A percentile compares a stretch with the other conserved stretches of the same genome.
phyloP scores from a whole-genome alignment of 53 echinoderm and acorn worm genomes.

The Mesocentrotus franciscanus region DNA sequence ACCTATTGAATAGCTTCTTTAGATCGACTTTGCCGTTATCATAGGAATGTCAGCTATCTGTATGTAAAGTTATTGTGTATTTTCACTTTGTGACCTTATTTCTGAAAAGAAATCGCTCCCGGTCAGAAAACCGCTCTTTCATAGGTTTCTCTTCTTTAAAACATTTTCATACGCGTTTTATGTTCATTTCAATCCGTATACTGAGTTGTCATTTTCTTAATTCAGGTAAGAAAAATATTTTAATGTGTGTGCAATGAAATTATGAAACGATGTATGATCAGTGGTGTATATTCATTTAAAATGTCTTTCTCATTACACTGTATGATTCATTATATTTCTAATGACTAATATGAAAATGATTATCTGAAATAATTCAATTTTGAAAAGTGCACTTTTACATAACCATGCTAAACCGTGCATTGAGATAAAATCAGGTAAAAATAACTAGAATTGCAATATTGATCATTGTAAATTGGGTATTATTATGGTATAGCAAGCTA shows the following conservation, averaged over 20 bases:
- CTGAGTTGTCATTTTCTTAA: not conserved
- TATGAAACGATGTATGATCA: not conserved
- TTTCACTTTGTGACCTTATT: no score
- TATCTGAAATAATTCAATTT: not conserved
- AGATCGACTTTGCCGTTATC: no score
- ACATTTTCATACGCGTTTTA: not conserved
- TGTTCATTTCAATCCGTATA: not conserved
- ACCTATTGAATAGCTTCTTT: no score
- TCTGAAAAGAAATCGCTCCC: no score
- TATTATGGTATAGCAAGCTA: no score
- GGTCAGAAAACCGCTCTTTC: no score
- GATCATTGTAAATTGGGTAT: no score
- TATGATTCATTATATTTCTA: not conserved
- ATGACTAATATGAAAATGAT: not conserved
- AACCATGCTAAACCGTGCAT: not conserved
- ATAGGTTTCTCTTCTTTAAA: no score
- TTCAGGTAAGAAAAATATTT: not conserved
- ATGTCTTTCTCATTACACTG: not conserved
- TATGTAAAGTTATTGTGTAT: no score
- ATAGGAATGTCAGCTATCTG: no score
- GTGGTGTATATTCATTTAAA: not conserved
- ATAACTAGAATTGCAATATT: not conserved
- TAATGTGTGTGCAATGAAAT: not conserved
- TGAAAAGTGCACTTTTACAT: conserved; percentile 4
- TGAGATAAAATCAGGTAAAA: not conserved